phyloP scores from a whole-genome alignment of 2,888 invertebrate genomes.

The Tetragonula carbonaria region DNA sequence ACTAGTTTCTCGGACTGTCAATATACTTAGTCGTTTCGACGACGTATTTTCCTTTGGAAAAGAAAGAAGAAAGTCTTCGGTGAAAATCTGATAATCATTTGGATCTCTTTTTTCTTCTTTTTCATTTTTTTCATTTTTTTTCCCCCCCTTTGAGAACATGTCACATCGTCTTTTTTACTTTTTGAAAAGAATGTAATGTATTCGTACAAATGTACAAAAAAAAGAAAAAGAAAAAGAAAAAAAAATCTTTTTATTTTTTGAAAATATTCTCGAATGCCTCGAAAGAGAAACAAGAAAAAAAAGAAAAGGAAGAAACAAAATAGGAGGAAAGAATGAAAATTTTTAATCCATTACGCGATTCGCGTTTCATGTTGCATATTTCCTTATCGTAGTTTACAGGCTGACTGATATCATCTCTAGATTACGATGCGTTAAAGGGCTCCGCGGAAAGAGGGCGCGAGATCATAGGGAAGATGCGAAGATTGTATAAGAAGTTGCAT shows the following conservation, averaged over 20 bases:
- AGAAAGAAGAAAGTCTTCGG: neutral
- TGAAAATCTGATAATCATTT: neutral
- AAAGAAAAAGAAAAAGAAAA: neutral
- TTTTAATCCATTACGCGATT: neutral
- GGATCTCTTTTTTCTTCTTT: neutral
- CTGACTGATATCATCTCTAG: constrained; percentile 42
- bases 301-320: neutral
- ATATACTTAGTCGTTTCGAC: neutral
- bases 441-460: constrained; percentile 60
- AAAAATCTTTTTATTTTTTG: neutral
- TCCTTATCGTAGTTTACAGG: constrained; percentile 39
- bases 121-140: no score
- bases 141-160: neutral
- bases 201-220: neutral
- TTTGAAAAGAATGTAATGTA: neutral
- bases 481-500: constrained; percentile 63
- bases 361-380: constrained; percentile 15
- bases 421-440: constrained; percentile 58
- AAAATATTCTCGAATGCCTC: neutral
- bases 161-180: neutral
- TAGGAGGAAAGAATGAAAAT: neutral
- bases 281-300: neutral
- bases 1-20: neutral
- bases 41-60: neutral
- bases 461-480: constrained; percentile 58